Evolutionary conservation across 1,140 invertebrate genomes (phyloP).

Genomic region (Pollicipes pollicipes): DNA sequence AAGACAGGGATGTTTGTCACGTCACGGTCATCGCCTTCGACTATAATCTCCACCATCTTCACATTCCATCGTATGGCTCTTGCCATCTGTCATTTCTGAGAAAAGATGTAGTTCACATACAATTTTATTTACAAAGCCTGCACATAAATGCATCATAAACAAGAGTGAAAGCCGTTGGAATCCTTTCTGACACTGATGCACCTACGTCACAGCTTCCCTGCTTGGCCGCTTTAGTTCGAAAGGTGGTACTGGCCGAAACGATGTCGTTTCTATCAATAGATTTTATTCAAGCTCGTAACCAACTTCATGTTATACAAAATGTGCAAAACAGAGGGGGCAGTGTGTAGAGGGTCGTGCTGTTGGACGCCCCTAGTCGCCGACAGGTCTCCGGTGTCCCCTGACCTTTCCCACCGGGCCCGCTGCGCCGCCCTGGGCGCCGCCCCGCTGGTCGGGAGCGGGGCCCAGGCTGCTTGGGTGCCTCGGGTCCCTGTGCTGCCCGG

Average conservation of each 20-base stretch:
- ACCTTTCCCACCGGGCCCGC: no score
- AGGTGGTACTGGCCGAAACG: neutral
- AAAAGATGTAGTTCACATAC: neutral
- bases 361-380: no score
- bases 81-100: no score
- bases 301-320: neutral
- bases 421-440: no score
- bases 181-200: neutral
- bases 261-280: neutral
- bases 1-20: no score
- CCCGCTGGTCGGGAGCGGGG: neutral
- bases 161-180: neutral
- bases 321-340: neutral
- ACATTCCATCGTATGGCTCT: no score
- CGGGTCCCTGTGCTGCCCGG: neutral
- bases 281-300: neutral
- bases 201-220: neutral
- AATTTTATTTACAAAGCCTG: neutral
- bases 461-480: no score
- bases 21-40: no score
- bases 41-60: no score
- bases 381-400: no score
- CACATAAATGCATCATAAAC: slow-evolving; percentile 2
- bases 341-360: neutral
- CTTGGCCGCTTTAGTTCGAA: no score